These are phyloP conservation scores for Hyperoodon ampullatus DNA, from an alignment of 2,113 vertebrate species.

Conservation along the genomic window DNA sequence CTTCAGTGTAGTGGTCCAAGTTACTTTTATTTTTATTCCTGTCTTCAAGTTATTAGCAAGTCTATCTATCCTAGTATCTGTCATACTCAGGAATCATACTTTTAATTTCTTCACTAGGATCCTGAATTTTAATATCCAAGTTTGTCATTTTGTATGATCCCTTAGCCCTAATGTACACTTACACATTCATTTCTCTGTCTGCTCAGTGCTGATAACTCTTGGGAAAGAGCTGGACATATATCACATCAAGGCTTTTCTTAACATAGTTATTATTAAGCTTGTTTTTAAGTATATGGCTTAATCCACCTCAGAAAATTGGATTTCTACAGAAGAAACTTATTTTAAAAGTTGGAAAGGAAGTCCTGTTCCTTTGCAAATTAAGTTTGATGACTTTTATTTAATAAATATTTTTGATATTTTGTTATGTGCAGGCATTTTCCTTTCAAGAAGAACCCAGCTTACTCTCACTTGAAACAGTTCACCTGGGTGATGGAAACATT, in stretches of 20 bases:
- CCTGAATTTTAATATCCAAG: background rate
- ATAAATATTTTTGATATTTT: slow-evolving; percentile 34
- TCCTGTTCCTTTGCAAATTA: background rate
- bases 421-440: background rate
- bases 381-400: slow-evolving; percentile 7
- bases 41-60: background rate
- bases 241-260: background rate
- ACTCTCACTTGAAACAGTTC: background rate
- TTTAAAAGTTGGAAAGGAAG: slow-evolving; percentile 12
- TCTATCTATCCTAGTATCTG: background rate
- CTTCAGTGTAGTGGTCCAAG: background rate
- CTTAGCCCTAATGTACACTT: slow-evolving; percentile 6
- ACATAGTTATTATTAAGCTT: background rate
- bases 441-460: slow-evolving; percentile 27
- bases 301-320: background rate
- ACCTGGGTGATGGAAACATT: background rate
- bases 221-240: background rate
- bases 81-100: background rate
- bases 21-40: slow-evolving; percentile 36
- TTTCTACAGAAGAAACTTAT: slow-evolving; percentile 14
- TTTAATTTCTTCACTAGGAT: slow-evolving; percentile 15
- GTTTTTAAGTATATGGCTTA: slow-evolving; percentile 19
- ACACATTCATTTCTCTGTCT: background rate
- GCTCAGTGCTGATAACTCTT: background rate
- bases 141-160: slow-evolving; percentile 3